A percentile compares a stretch with the other conserved stretches of the same genome.
phyloP scores from a whole-genome alignment of 1,140 invertebrate species.

The Micrasema longulum region DNA sequence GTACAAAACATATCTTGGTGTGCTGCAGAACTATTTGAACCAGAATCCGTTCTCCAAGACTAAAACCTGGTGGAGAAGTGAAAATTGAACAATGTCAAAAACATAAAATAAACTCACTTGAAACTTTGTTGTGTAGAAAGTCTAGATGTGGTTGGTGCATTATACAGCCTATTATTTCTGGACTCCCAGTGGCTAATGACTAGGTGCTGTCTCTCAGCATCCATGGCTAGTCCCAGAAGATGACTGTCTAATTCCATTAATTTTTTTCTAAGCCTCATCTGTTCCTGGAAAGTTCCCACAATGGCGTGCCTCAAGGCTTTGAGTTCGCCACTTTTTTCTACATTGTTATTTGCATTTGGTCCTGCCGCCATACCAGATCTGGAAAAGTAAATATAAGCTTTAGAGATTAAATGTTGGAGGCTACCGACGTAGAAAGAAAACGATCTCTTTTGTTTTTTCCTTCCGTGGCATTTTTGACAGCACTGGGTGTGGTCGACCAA shows the following conservation, averaged over 20 bases:
- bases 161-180: conserved; percentile 79
- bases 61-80: no score
- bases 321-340: conserved; percentile 69
- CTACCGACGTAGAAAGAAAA: no score
- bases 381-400: no score
- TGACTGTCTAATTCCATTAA: conserved; percentile 87
- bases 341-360: conserved; percentile 46
- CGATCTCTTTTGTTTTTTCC: no score
- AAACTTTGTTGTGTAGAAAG: conserved; percentile 72
- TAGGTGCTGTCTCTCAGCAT: conserved; percentile 87
- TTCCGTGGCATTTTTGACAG: no score
- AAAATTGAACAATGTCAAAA: no score
- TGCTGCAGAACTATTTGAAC: no score
- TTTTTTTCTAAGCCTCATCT: conserved; percentile 86
- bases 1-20: no score
- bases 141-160: conserved; percentile 65
- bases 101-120: conserved; percentile 60
- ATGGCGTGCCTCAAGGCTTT: conserved; percentile 84
- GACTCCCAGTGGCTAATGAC: conserved; percentile 90
- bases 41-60: no score
- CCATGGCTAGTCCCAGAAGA: conserved; percentile 83
- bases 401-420: no score
- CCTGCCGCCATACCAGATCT: conserved; percentile 53
- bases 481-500: no score
- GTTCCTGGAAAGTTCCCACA: conserved; percentile 88